Conservation (phyloP, 2,113 vertebrate genomes). For the Candoia aspera region DNA sequence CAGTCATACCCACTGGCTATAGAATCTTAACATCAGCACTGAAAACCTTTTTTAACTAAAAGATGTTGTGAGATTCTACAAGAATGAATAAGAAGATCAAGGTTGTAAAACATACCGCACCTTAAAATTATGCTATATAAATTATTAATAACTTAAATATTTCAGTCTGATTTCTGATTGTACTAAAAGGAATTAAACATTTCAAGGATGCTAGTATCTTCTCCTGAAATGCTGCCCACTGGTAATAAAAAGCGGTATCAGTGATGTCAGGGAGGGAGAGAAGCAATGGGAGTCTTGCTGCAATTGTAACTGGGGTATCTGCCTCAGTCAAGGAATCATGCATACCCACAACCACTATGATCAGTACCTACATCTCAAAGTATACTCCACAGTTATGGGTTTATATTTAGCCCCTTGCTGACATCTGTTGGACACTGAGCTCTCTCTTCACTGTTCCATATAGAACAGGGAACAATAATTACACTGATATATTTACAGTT, state of each 20-base stretch:
- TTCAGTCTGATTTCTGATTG: background rate
- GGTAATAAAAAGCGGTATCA: background rate
- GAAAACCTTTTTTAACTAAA: background rate
- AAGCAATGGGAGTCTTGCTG: background rate
- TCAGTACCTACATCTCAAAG: slow-evolving; percentile 27
- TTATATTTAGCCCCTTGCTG: slow-evolving; percentile 66
- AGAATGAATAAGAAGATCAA: background rate
- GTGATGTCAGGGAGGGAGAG: background rate
- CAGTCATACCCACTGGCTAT: background rate
- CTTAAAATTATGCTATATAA: background rate
- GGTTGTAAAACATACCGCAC: background rate
- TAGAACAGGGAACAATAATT: slow-evolving; percentile 62
- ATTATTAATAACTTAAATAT: slow-evolving; percentile 1
- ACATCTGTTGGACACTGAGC: slow-evolving; percentile 58
- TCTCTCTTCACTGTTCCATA: slow-evolving; percentile 49
- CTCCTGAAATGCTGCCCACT: slow-evolving; percentile 34
- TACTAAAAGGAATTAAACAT: slow-evolving; percentile 48
- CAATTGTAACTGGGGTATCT: background rate
- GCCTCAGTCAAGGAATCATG: background rate
- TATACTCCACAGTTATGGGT: slow-evolving; percentile 52
- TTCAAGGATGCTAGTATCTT: slow-evolving; percentile 42
- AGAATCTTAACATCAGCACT: background rate
- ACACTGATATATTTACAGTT: slow-evolving; percentile 64
- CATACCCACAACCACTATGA: accelerated
- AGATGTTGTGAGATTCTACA: background rate